Base-by-base conservation (phyloP, 2,113 vertebrate species). In the Atrichornis clamosus region DNA sequence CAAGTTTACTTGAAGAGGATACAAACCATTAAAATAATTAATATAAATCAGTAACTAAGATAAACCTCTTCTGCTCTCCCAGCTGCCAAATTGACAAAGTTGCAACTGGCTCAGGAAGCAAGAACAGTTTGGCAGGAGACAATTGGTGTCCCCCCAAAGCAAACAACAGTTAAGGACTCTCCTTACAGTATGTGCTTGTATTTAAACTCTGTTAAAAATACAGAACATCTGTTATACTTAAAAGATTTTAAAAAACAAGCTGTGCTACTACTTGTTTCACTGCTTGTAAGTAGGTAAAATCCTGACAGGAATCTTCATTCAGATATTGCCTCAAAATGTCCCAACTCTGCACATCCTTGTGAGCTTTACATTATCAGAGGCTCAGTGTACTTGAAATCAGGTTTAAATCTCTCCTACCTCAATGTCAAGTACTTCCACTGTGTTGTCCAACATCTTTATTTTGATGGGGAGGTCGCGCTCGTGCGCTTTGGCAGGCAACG, bases 381-480 rank as follows among this genome's bases (percentile, higher is more conserved):
- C n/a, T 47, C 74, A 59, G 47, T 2, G 30, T 10, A 44, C 50
- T 44, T 35, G 32, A 84, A 78, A 58, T 33, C 23, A 46, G 52
- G 32, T 41, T 60, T 35, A 44, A 86, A 39, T 1, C 7, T 59
- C 52, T 97, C 99, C 98, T 91, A 99, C 99, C 97, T 99, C 99
- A 11, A 98, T 64, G 32, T 98, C 98, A 72, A 99, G 98, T 10
- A 97, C 95, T 44, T 99, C 99, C 96, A 98, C 94, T 0, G 98
- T 98, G 63, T 98, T 98, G 90, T 99, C 99, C 97, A 99, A 97
- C 70, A 99, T 98, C 93, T 98, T 98, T 53, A 99, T 99, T 44
- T 97, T 98, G 74, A 99, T 42, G 7, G 97, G 98, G 4, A 99
- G 85, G 90, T 96, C 96, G 39, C 97, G 96, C 70, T 98, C 98